phyloP scores from a whole-genome alignment of 1,140 invertebrate species.

The Eufriesea mexicana region DNA sequence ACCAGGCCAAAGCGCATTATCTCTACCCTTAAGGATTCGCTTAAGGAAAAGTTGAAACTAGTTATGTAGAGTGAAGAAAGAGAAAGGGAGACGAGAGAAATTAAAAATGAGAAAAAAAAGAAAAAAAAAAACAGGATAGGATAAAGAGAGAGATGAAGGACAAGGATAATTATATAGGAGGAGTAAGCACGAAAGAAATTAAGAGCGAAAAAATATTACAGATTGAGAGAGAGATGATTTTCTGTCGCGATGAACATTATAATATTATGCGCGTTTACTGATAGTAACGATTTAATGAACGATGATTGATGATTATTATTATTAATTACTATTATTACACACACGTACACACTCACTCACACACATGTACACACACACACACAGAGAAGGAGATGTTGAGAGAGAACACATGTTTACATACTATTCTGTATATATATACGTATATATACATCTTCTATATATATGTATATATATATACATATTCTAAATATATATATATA shows the following conservation, averaged over 20 bases:
- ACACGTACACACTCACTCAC: not conserved
- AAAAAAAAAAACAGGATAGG: conserved; percentile 57
- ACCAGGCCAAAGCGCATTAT: conserved; percentile 78
- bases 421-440: conserved; percentile 68
- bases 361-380: conserved; percentile 2
- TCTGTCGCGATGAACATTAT: conserved; percentile 50
- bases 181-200: conserved; percentile 48
- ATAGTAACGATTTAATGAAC: conserved; percentile 51
- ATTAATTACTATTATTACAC: conserved; percentile 46
- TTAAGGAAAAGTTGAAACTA: conserved; percentile 52
- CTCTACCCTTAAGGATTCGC: conserved; percentile 66
- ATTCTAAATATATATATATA: not conserved
- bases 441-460: conserved; percentile 36
- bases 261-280: conserved; percentile 53
- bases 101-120: conserved; percentile 52
- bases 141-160: conserved; percentile 65
- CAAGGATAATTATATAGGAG: conserved; percentile 39
- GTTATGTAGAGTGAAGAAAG: conserved; percentile 63
- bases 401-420: conserved; percentile 57
- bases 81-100: conserved; percentile 58
- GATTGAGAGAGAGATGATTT: conserved; percentile 23
- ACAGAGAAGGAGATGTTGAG: conserved; percentile 25
- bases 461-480: conserved; percentile 15
- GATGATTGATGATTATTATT: conserved; percentile 56
- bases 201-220: conserved; percentile 66